These are phyloP conservation scores for Stomatorhinus ivindoensis DNA, from an alignment of 2,113 vertebrate genomes.

Conservation along the genomic window DNA sequence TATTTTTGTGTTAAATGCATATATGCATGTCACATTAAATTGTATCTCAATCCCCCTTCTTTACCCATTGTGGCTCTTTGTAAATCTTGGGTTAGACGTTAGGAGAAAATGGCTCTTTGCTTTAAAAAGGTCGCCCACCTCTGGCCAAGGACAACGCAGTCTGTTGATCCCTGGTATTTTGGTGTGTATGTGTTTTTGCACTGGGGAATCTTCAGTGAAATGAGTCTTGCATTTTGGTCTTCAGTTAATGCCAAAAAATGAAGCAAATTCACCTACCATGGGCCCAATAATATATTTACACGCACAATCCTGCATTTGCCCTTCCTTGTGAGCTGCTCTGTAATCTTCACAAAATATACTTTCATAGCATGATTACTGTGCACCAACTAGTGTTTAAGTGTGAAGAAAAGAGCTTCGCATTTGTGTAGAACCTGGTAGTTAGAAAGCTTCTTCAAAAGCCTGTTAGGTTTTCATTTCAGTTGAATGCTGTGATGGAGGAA, in stretches of 20 bases:
- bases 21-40: too few relatives aligned
- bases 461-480: not conserved
- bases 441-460: not conserved
- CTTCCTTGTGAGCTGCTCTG: not conserved
- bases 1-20: too few relatives aligned
- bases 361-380: not conserved
- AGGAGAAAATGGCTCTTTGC: too few relatives aligned
- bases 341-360: not conserved
- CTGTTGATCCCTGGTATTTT: not conserved
- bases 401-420: not conserved
- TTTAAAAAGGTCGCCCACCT: too few relatives aligned
- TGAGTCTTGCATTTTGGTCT: not conserved
- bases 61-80: too few relatives aligned
- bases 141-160: not conserved
- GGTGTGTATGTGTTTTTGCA: not conserved
- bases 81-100: too few relatives aligned
- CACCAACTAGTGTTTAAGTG: not conserved
- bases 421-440: not conserved
- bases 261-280: not conserved
- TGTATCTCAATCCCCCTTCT: too few relatives aligned
- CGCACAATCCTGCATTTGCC: not conserved
- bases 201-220: not conserved
- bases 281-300: not conserved
- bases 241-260: not conserved
- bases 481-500: not conserved